These are phyloP conservation scores for Lasioglossum villosulum DNA, from an alignment of 2,888 invertebrate genomes.

Conservation along the genomic window DNA sequence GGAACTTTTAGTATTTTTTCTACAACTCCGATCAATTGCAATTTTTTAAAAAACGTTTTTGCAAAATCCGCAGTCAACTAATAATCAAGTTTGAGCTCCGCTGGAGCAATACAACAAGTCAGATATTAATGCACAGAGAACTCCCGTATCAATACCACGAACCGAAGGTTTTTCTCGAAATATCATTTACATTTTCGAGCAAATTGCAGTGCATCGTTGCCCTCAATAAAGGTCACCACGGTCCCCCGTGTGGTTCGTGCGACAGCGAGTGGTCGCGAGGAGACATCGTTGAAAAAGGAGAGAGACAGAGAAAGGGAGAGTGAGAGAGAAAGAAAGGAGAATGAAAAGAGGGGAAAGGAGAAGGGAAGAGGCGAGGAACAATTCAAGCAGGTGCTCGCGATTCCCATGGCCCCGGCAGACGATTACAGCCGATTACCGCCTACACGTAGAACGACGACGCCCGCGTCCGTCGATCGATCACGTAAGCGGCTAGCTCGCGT, in stretches of 20 bases:
- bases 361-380: slow-evolving; percentile 19
- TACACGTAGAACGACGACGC: slow-evolving; percentile 64
- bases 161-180: background rate
- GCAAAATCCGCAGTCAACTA: too few species aligned
- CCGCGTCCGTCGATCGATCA: slow-evolving; percentile 76
- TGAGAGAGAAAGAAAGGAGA: too few species aligned
- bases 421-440: slow-evolving; percentile 69
- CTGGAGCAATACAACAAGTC: too few species aligned
- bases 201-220: background rate
- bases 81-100: too few species aligned
- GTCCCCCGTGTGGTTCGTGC: background rate
- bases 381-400: slow-evolving; percentile 53
- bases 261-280: background rate
- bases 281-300: background rate
- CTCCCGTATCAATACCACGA: background rate
- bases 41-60: too few species aligned
- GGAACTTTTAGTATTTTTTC: too few species aligned
- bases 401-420: slow-evolving; percentile 63
- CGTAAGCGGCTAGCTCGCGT: slow-evolving; percentile 74
- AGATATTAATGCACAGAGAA: too few species aligned
- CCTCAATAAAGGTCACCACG: background rate
- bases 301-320: accelerated
- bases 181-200: background rate
- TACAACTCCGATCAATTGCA: too few species aligned
- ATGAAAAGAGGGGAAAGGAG: background rate